phyloP scores from a whole-genome alignment of 2,113 vertebrate genomes.

The Ibidorhyncha struthersii region DNA sequence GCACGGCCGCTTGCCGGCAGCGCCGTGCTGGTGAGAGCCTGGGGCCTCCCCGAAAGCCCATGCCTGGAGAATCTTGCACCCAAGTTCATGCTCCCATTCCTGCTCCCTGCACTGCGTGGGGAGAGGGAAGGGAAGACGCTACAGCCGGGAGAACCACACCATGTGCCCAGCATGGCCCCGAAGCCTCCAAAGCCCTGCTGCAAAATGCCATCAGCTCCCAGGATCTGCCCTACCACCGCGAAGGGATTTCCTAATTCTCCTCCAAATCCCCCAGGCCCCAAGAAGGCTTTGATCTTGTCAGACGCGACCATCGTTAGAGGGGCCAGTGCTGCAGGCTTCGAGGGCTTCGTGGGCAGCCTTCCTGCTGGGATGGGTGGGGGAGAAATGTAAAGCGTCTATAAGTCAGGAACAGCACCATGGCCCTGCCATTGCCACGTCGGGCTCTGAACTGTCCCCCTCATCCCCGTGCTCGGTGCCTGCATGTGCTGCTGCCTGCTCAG shows the following conservation, averaged over 20 bases:
- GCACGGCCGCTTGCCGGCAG: accelerated
- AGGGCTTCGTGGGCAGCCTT: not conserved
- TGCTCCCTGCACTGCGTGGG: not conserved
- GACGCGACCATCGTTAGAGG: accelerated
- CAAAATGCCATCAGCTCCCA: not conserved
- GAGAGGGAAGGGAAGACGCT: not conserved
- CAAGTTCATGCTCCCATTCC: not conserved
- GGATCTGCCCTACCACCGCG: not conserved
- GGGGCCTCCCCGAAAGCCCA: not conserved
- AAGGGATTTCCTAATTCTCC: not conserved
- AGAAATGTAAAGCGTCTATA: not conserved
- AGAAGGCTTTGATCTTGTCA: not conserved
- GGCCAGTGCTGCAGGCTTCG: accelerated
- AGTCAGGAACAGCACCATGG: not conserved
- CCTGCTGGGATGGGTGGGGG: not conserved
- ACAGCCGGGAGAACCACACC: accelerated
- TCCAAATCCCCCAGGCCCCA: not conserved
- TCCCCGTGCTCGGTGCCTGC: not conserved
- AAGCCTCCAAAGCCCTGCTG: not conserved
- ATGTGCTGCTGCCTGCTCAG: not conserved
- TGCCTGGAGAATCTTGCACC: not conserved
- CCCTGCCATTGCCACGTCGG: not conserved
- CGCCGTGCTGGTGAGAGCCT: accelerated
- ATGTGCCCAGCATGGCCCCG: accelerated
- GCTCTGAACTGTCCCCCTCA: not conserved